Conservation (phyloP, 1,140 invertebrate genomes). For the Zaprionus kolodkinae region DNA sequence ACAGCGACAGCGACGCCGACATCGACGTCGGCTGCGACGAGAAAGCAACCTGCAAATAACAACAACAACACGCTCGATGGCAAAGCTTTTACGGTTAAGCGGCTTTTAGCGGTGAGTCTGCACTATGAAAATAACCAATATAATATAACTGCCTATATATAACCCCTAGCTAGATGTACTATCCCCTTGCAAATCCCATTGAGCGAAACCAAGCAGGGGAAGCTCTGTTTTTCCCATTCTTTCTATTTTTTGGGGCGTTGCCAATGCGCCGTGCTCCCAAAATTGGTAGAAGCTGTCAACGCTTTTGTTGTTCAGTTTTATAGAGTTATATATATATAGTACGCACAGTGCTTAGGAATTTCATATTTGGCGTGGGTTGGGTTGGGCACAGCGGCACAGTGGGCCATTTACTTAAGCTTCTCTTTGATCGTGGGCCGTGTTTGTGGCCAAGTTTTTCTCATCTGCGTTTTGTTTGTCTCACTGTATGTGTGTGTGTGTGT, state of each 20-base stretch:
- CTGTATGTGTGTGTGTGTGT: neutral
- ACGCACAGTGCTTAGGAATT: conserved; percentile 33
- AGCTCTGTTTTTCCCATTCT: neutral
- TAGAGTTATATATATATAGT: conserved; percentile 16
- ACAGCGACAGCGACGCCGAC: conserved; percentile 28
- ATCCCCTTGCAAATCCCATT: conserved; percentile 40
- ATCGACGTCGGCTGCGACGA: conserved; percentile 55
- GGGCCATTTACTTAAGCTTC: conserved; percentile 34
- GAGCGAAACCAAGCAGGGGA: conserved; percentile 18
- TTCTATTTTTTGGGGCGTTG: conserved; percentile 62
- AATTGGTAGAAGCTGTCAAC: conserved; percentile 14
- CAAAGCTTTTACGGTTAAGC: conserved; percentile 80
- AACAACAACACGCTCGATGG: conserved; percentile 55
- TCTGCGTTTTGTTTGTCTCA: neutral
- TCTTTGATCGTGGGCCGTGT: conserved; percentile 43
- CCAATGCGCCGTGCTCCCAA: conserved; percentile 72
- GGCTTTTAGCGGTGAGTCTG: conserved; percentile 79
- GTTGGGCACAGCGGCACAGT: neutral
- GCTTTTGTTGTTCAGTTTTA: conserved; percentile 30
- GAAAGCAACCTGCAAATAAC: conserved; percentile 75
- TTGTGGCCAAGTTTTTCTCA: conserved; percentile 36
- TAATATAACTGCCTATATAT: neutral
- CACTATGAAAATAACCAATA: conserved; percentile 41
- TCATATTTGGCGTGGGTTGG: conserved; percentile 43
- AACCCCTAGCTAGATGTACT: neutral